Percentiles rank a stretch among this genome's conserved stretches.
Conservation (phyloP, 2,888 invertebrate species). For the Acronicta aceris region DNA sequence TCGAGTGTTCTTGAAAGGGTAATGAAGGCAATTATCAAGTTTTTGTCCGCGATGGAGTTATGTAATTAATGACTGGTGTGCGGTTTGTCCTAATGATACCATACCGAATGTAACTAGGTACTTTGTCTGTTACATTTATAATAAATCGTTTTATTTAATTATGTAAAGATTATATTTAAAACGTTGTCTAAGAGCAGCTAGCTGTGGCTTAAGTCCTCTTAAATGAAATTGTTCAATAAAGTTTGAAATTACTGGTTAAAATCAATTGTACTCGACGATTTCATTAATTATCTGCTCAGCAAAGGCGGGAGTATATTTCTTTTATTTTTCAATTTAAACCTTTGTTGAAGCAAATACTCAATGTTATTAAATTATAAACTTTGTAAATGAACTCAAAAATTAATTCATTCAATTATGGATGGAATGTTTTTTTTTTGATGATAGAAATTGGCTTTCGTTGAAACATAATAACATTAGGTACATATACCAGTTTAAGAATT, state of each 20-base stretch:
- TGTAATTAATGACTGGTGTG: slow-evolving; percentile 50
- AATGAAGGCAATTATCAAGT: slow-evolving; percentile 61
- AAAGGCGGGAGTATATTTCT: slow-evolving; percentile 1
- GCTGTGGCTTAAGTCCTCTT: no score
- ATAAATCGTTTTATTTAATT: slow-evolving; percentile 20
- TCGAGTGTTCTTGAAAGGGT: slow-evolving; percentile 55
- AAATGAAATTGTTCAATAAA: not conserved
- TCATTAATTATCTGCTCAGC: slow-evolving; percentile 23
- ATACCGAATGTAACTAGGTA: not conserved
- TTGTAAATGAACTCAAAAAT: slow-evolving; percentile 12
- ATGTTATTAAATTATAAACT: slow-evolving; percentile 9
- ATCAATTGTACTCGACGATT: slow-evolving; percentile 8
- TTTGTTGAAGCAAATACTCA: not conserved
- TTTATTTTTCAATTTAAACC: slow-evolving; percentile 11
- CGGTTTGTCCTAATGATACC: slow-evolving; percentile 37
- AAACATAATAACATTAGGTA: not conserved
- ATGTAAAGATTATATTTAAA: not conserved
- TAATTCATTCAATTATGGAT: slow-evolving; percentile 12
- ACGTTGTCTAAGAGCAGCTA: not conserved
- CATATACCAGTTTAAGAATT: slow-evolving; percentile 6
- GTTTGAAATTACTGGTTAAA: slow-evolving; percentile 9
- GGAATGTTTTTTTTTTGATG: slow-evolving; percentile 11
- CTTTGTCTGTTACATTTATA: not conserved
- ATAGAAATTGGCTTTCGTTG: slow-evolving; percentile 6
- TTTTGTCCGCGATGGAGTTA: slow-evolving; percentile 53